Evolutionary conservation across 2,888 invertebrate species (phyloP), one percentile per base, ranked within the genome.

Genomic region (Drosophila neotestacea): DNA sequence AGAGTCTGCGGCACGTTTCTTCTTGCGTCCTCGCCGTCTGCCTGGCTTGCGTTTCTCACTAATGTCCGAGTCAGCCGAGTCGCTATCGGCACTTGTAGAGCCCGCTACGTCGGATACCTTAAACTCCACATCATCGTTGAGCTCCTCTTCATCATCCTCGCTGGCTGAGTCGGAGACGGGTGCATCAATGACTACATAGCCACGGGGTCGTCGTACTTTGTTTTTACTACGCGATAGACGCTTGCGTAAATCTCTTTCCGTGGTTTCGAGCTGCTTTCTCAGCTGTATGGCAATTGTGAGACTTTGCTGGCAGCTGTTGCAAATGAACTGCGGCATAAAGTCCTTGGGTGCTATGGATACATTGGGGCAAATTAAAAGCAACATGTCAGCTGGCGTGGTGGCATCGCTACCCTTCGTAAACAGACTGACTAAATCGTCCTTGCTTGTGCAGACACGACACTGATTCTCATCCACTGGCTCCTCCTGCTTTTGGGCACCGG

Each of bases 271-370:
- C 42, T 92, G 89, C 16, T 73, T 80, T 38, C 92, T 91, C 30
- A 93, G 82, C 58, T 92, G 89, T 66, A 91, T 89, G 44, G 93
- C 93, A 60, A 91, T 89, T 11, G 87, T 90, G 11, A 93, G 88
- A 68, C 92, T 92, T 44, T 88, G 88, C 65, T 90, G 79, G 75
- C 93, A 93, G 11, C 81, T 68, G 27, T 81, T 79, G 73, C 93
- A 93, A 27, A 93, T 92, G 51, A 87, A 92, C 64, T 93, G 92
- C 2, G 93, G 93, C 73, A 93, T 89, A 56, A 90, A 93, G 77
- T 93, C 93, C 70, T 92, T 92, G 32, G 81, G 85, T 10, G 88
- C 85, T 52, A 93, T 92, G 63, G 90, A 90, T 2, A 93, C 91
- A 4, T 82, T 84, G n/a, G 93, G 91, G 62, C 93, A 93, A 30